Evolutionary conservation across 1,140 invertebrate species (phyloP), one percentile per base, ranked within the genome.

Genomic region (Adelges cooleyi): DNA sequence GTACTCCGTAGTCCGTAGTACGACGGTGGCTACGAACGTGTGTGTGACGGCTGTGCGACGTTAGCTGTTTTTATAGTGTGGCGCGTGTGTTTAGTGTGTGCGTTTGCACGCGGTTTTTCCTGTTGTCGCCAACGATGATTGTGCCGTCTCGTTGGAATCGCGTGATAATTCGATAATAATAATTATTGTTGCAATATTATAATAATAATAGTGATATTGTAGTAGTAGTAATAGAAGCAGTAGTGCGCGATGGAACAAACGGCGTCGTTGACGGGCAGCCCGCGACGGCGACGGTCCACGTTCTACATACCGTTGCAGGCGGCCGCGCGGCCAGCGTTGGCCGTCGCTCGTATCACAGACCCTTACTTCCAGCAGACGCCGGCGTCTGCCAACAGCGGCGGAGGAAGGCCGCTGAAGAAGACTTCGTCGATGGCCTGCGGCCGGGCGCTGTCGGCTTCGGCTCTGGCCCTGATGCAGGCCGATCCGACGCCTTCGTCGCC

Each of bases 391-490:
- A 27, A 9, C 51, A 40, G 20, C 42, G 46, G 13, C 48, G 38
- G 3, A 49, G 36, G 36, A 2, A 51, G 13, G 44, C 53, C 67
- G 52, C 52, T 67, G 17, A 33, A 33, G 29, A 33, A 33, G 11
- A 33, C 29, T 65, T 66, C 6, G 66, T 77, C 50, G 84, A 86
- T 66, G 75, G 84, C 10, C 74, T 83, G 50, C 83, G 84, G 1
- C 81, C 85, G 69, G 6, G 17, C 50, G 17, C 49, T 71, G 15
- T 70, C 69, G 9, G 67, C 70, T 11, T 71, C 70, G 33, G 69
- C 69, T 6, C 69, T 70, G 48, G 69, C 70, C 17, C 51, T 71
- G 27, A 15, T 52, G 36, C 53, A 66, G 8, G 36, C 65, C 3
- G 36, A 56, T 25, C 68, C 70, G 42, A 49, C 68, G 15, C 67